Conservation (phyloP, 2,888 invertebrate species). For the Digitonthophagus gazella region DNA sequence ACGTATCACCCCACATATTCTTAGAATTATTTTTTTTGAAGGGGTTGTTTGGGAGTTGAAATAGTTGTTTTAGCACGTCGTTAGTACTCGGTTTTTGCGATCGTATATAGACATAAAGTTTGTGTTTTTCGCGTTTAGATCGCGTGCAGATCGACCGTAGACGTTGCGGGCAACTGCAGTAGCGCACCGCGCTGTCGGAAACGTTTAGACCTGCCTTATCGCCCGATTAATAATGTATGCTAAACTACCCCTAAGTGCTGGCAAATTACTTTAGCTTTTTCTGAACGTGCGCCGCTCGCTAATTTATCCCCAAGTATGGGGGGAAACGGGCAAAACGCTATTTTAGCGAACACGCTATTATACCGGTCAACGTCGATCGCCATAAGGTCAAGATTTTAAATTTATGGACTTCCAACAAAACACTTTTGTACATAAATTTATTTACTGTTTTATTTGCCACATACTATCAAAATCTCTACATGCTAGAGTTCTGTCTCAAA, state of each 20-base stretch:
- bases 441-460: too few species aligned
- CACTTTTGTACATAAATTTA: too few species aligned
- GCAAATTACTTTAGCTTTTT: slow-evolving; percentile 48
- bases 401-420: slow-evolving; percentile 9
- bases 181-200: slow-evolving; percentile 27
- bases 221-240: slow-evolving; percentile 51
- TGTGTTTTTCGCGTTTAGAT: not conserved
- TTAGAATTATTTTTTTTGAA: too few species aligned
- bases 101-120: slow-evolving; percentile 15
- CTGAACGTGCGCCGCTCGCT: slow-evolving; percentile 10
- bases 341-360: slow-evolving; percentile 13
- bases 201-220: slow-evolving; percentile 49
- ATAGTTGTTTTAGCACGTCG: too few species aligned
- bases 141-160: slow-evolving; percentile 6
- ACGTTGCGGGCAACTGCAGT: slow-evolving; percentile 1
- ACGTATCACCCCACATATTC: too few species aligned
- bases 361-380: not conserved
- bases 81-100: not conserved
- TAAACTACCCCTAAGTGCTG: slow-evolving; percentile 53
- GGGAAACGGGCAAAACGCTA: slow-evolving; percentile 6
- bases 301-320: slow-evolving; percentile 1
- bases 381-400: slow-evolving; percentile 4
- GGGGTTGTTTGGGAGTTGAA: too few species aligned
- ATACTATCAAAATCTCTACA: too few species aligned
- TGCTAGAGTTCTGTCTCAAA: too few species aligned